Evolutionary conservation across 2,888 invertebrate species (phyloP).

Genomic region (Dorcus parallelipipedus): DNA sequence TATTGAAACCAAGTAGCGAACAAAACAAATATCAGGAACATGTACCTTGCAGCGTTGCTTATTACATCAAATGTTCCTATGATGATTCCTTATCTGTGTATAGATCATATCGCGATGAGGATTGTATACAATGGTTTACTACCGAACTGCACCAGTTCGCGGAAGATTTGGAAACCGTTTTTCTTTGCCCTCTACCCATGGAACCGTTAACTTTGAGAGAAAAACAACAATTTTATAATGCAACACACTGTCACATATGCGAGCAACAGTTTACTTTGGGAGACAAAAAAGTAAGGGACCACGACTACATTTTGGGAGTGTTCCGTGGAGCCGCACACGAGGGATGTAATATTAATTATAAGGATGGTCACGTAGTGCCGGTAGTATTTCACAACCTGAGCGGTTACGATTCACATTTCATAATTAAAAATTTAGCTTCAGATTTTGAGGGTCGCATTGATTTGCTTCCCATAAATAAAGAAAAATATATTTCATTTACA

Average conservation of each 20-base stretch:
- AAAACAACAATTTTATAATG: not conserved
- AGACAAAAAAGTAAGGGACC: constrained; percentile 15
- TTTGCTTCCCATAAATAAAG: constrained; percentile 21
- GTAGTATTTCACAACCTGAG: constrained; percentile 23
- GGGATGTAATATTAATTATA: constrained; percentile 20
- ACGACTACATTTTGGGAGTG: constrained; percentile 18
- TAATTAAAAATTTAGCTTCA: constrained; percentile 18
- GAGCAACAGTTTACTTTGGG: not conserved
- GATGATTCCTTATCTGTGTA: constrained; percentile 11
- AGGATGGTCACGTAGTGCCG: constrained; percentile 12
- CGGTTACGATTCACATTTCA: constrained; percentile 22
- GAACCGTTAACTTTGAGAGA: not conserved
- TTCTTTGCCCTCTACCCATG: not conserved
- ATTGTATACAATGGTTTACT: constrained; percentile 12
- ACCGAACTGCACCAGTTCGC: constrained; percentile 7
- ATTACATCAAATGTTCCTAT: constrained; percentile 18
- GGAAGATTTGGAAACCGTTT: constrained; percentile 6
- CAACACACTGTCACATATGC: constrained; percentile 7
- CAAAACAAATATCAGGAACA: constrained; percentile 8
- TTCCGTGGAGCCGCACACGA: constrained; percentile 20
- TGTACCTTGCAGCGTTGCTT: constrained; percentile 8
- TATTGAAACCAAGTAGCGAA: not conserved
- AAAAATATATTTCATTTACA: constrained; percentile 28
- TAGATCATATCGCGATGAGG: constrained; percentile 10
- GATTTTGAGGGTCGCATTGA: constrained; percentile 8